Evolutionary conservation across 2,113 vertebrate genomes (phyloP), one percentile per base, ranked within the genome.

Genomic region (Xenotilapia leptura): DNA sequence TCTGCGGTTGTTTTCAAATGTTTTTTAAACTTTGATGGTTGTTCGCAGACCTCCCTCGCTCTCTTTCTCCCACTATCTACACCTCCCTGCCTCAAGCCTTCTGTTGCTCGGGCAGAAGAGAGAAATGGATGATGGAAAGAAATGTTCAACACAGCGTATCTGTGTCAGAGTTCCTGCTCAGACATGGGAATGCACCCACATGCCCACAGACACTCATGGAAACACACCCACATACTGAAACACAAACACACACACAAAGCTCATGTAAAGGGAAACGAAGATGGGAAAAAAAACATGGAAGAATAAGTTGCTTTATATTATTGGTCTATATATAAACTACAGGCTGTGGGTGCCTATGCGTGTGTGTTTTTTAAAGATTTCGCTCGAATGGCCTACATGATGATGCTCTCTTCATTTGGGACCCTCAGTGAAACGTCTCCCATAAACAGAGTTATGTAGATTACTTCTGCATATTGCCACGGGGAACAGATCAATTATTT

Each of bases 81-180:
- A 58, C 82, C 88, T 90, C 79, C 80, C 84, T 92, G 92, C 87
- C 85, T 89, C 89, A 73, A 89, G 85, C 90, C 88, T 92, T 90
- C 92, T 93, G 89, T 85, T 85, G 87, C 88, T 86, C 31, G 5
- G 79, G n/a, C 19, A 90, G 86, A 87, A 68, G 47, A 87, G 85
- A 91, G 85, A 56, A 77, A 6, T 5, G 84, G 58, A 56, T 83
- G 90, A 88, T 88, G 79, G 89, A 68, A 21, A 88, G 77, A 82
- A 86, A 68, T 65, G 83, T 62, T 92, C 70, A 85, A 79, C 88
- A 38, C 38, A 28, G 45, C 15, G 10, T 70, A 75, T 62, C 68
- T 42, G 83, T 92, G 90, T 93, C 92, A 92, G 92, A 92, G 91
- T 93, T 94, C 86, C 88, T 91, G 54, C 79, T 87, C 70, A 90